phyloP scores from a whole-genome alignment of 2,113 vertebrate genomes.

The Saiga tatarica region DNA sequence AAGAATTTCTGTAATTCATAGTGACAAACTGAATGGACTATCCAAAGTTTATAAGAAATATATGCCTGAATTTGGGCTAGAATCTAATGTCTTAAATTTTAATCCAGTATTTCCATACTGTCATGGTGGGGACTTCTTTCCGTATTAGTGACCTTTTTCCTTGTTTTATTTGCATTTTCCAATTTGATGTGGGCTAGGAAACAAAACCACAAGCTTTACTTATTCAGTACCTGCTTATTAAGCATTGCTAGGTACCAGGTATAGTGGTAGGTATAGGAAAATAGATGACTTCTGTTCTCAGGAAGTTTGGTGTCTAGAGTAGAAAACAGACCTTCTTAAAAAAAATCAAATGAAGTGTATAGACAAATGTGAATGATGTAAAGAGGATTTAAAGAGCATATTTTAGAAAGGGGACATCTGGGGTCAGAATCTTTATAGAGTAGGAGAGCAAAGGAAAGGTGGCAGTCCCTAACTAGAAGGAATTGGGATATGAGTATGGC shows the following conservation, averaged over 20 bases:
- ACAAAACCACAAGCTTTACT: not conserved
- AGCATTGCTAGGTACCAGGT: not conserved
- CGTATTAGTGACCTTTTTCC: not conserved
- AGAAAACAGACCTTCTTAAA: not conserved
- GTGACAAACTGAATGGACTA: constrained; percentile 4
- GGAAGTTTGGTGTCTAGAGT: constrained; percentile 20
- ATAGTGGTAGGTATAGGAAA: not conserved
- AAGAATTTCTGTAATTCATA: not conserved
- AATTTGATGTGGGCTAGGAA: not conserved
- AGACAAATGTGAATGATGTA: not conserved
- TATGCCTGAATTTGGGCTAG: not conserved
- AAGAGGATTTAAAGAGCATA: not conserved
- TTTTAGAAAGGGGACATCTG: not conserved
- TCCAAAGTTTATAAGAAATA: not conserved
- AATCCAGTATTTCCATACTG: not conserved
- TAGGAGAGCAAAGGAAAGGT: not conserved
- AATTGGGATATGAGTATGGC: not conserved
- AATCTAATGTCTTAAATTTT: not conserved
- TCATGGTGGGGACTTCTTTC: not conserved
- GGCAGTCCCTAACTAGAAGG: not conserved
- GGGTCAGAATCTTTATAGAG: not conserved
- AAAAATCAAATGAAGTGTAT: not conserved
- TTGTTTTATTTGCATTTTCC: not conserved
- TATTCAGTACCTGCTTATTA: not conserved
- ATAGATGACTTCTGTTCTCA: not conserved